These are phyloP conservation scores for Philaenus spumarius DNA, from an alignment of 1,140 invertebrate genomes.

Conservation along the genomic window DNA sequence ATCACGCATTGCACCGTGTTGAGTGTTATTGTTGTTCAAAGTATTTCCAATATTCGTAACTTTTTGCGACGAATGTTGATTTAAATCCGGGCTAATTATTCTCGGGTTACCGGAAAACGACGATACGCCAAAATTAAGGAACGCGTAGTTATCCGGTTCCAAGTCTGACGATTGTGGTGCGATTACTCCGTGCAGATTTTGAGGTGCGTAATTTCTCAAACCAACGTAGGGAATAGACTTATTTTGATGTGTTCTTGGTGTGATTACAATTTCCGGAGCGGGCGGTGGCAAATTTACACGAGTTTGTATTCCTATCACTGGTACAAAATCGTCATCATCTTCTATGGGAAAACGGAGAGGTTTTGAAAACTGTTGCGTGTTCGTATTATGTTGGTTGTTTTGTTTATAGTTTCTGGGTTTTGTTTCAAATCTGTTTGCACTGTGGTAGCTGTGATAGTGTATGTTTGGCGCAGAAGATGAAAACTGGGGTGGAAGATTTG, in stretches of 20 bases:
- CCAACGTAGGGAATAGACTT: no score
- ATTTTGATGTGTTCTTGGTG: not conserved
- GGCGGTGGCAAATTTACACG: slow-evolving; percentile 6
- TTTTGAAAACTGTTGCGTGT: not conserved
- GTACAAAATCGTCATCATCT: slow-evolving; percentile 6
- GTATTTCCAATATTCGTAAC: no score
- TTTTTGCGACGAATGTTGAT: no score
- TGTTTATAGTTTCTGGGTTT: slow-evolving; percentile 5
- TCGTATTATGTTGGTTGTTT: not conserved
- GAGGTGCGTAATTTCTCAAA: no score
- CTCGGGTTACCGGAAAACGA: no score
- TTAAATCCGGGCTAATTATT: no score
- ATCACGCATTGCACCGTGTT: not conserved
- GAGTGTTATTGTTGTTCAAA: no score
- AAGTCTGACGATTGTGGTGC: not conserved
- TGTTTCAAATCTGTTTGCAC: not conserved
- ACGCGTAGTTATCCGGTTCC: slow-evolving; percentile 3
- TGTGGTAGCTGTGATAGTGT: not conserved
- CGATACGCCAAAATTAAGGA: not conserved
- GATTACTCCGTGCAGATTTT: no score
- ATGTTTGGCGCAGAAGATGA: not conserved
- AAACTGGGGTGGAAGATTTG: not conserved
- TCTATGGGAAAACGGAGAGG: slow-evolving; percentile 2
- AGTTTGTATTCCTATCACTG: not conserved
- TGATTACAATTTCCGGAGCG: slow-evolving; percentile 1